Conservation (phyloP, 1,140 invertebrate species). For the Drosophila auraria region DNA sequence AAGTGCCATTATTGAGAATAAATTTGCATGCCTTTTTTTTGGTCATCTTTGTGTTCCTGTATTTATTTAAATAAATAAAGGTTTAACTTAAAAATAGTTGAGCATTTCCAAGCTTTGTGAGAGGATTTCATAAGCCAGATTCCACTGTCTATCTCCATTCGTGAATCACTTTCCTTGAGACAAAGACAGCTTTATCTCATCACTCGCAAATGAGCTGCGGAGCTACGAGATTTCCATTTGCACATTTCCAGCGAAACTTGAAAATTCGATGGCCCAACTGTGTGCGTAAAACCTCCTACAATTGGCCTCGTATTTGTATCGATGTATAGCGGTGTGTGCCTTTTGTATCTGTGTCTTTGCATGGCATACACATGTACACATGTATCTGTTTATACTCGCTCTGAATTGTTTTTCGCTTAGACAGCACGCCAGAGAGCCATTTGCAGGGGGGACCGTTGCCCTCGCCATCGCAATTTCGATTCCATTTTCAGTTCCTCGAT, state of each 20-base stretch:
- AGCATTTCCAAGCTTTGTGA: background rate
- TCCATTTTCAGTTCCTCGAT: slow-evolving; percentile 17
- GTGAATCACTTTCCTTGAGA: slow-evolving; percentile 33
- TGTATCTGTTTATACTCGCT: slow-evolving; percentile 49
- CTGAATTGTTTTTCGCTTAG: slow-evolving; percentile 47
- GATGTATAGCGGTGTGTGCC: background rate
- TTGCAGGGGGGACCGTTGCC: slow-evolving; percentile 40
- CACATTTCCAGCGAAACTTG: slow-evolving; percentile 28
- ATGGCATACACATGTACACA: background rate
- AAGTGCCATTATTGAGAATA: background rate
- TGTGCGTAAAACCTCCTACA: slow-evolving; percentile 39
- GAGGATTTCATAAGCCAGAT: slow-evolving; percentile 13
- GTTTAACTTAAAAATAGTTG: background rate
- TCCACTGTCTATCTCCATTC: background rate
- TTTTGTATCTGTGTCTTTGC: slow-evolving; percentile 16
- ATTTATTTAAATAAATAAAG: background rate
- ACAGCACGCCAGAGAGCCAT: slow-evolving; percentile 55
- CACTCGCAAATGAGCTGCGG: slow-evolving; percentile 2
- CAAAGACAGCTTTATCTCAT: slow-evolving; percentile 37
- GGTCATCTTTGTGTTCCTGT: no score
- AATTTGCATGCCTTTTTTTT: background rate
- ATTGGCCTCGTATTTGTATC: slow-evolving; percentile 34
- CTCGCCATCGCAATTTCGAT: slow-evolving; percentile 35
- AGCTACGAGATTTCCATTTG: slow-evolving; percentile 31
- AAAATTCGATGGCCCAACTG: slow-evolving; percentile 17